phyloP scores from a whole-genome alignment of 2,113 vertebrate species.

The Cephalopterus ornatus region DNA sequence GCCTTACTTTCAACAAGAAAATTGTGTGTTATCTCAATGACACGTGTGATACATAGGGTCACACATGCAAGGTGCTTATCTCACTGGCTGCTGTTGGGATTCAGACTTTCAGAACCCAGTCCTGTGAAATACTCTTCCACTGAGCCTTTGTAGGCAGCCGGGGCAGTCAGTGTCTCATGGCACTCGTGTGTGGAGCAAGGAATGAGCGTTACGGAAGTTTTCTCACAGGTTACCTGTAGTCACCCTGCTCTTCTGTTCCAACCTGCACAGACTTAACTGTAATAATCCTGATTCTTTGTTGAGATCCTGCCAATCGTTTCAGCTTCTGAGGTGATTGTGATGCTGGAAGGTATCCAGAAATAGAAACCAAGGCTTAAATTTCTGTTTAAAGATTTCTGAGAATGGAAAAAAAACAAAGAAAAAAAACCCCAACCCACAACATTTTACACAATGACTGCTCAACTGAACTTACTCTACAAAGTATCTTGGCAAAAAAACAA shows the following conservation, averaged over 20 bases:
- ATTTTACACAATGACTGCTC: not conserved
- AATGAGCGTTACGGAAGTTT: not conserved
- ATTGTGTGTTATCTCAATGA: not conserved
- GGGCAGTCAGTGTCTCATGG: not conserved
- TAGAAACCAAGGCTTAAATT: not conserved
- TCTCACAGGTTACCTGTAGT: not conserved
- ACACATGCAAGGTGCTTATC: not conserved
- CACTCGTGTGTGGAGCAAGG: not conserved
- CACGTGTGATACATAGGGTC: not conserved
- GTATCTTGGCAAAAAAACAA: slow-evolving; percentile 32
- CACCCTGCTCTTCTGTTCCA: not conserved
- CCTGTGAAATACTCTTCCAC: not conserved
- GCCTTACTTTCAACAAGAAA: slow-evolving; percentile 1
- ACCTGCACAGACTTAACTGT: not conserved
- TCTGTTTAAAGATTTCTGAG: slow-evolving; percentile 2
- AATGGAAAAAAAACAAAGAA: not conserved
- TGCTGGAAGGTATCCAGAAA: slow-evolving; percentile 8
- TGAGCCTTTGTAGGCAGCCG: not conserved
- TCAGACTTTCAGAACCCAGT: not conserved
- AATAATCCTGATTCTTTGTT: not conserved
- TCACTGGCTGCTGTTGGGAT: not conserved
- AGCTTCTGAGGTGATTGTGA: not conserved
- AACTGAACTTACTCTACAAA: not conserved
- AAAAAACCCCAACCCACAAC: not conserved
- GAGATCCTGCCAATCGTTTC: not conserved